Percentiles rank a stretch among this genome's conserved stretches.
Conservation (phyloP, 2,888 invertebrate genomes). For the Folsomia manolachei region DNA sequence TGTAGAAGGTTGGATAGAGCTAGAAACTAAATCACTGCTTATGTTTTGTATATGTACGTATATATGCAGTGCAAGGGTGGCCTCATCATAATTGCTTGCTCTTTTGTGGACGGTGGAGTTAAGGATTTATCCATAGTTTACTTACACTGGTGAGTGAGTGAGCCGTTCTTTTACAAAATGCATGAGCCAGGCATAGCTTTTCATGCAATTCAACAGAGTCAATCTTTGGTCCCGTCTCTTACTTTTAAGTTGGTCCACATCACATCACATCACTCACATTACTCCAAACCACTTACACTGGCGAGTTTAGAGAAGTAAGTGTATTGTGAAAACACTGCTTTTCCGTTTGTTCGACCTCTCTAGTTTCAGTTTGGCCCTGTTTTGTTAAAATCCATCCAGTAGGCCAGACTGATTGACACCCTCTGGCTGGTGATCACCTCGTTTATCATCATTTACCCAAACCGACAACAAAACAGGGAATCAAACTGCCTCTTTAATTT, state of each 20-base stretch:
- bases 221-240: no score
- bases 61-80: not conserved
- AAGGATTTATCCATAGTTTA: not conserved
- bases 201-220: no score
- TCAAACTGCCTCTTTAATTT: conserved; percentile 13
- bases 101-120: conserved; percentile 15
- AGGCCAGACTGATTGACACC: conserved; percentile 35
- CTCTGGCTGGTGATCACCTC: conserved; percentile 36
- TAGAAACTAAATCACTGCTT: no score
- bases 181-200: not conserved
- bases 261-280: not conserved
- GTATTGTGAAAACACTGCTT: not conserved
- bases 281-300: not conserved
- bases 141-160: conserved; percentile 8
- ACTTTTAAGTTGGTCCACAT: not conserved
- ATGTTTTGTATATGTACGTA: no score
- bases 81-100: not conserved
- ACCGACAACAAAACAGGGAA: not conserved
- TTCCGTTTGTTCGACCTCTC: not conserved
- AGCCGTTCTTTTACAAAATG: not conserved
- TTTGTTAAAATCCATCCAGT: not conserved
- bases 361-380: not conserved
- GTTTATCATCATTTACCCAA: conserved; percentile 49
- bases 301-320: not conserved
- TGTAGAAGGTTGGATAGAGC: no score